phyloP scores from a whole-genome alignment of 2,113 vertebrate species.

The Odobenus rosmarus region DNA sequence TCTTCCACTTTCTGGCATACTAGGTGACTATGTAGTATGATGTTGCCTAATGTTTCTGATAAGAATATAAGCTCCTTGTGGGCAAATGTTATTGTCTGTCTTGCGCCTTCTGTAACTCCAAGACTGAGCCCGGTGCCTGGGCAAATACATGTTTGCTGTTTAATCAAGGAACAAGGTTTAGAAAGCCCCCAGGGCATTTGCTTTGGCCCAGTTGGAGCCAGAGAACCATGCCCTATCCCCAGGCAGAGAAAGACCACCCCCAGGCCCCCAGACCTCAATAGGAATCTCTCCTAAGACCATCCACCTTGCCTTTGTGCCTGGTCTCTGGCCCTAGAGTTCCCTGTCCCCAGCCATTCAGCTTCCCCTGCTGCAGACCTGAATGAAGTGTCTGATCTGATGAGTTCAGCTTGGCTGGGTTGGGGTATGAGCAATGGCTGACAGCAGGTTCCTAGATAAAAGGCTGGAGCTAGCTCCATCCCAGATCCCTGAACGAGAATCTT shows the following conservation, averaged over 20 bases:
- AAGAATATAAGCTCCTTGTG: neutral
- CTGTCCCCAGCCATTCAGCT: neutral
- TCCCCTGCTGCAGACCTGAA: neutral
- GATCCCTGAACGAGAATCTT: neutral
- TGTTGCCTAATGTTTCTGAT: neutral
- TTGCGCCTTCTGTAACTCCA: constrained; percentile 4
- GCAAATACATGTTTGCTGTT: neutral
- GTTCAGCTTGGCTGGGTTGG: neutral
- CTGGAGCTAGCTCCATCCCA: neutral
- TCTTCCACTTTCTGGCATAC: neutral
- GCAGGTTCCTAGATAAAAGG: neutral
- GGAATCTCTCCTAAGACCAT: neutral
- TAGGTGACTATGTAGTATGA: neutral
- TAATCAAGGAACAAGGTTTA: neutral
- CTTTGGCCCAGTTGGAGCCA: neutral
- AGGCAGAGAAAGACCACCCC: neutral
- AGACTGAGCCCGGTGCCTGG: neutral
- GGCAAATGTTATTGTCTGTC: neutral
- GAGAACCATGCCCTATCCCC: neutral
- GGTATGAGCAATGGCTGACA: neutral
- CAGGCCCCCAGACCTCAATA: neutral
- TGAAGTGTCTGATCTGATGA: neutral
- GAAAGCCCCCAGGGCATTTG: neutral
- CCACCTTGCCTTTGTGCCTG: neutral
- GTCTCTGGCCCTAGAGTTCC: neutral